Evolutionary conservation across 64 coral and sea anemone genomes (phyloP).

Genomic region (Porites lutea): DNA sequence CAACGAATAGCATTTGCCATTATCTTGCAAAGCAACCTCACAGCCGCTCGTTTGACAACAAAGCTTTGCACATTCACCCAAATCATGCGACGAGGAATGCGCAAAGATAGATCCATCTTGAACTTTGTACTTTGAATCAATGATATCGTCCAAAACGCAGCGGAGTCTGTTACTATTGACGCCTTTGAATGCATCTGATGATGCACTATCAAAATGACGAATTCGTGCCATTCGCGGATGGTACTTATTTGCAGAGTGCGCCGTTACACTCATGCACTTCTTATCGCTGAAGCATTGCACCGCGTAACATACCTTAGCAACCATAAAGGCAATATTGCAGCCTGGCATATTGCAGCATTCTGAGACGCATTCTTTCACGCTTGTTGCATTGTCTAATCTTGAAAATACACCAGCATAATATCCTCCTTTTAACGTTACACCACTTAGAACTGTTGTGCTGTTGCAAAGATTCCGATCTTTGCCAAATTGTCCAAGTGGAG

Average conservation of each 20-base stretch:
- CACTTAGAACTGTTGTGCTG: background rate
- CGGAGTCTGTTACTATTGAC: background rate
- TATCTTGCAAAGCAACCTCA: constrained; percentile 27
- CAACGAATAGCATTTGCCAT: constrained; percentile 22
- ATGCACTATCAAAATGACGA: background rate
- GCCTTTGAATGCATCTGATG: background rate
- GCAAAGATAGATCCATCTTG: background rate
- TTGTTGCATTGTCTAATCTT: background rate
- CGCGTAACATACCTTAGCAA: constrained; percentile 1
- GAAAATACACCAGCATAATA: constrained; percentile 45
- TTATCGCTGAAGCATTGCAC: constrained; percentile 51
- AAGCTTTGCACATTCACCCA: constrained; percentile 38
- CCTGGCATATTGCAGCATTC: constrained; percentile 2
- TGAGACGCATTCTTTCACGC: background rate
- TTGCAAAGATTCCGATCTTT: background rate
- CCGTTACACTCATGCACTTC: constrained; percentile 37
- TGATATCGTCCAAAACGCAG: constrained; percentile 22
- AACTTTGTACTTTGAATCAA: constrained; percentile 1
- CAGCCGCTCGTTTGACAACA: constrained; percentile 39
- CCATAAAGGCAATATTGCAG: constrained; percentile 37
- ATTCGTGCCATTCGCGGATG: constrained; percentile 48
- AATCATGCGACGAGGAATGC: constrained; percentile 1
- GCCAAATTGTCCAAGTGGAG: background rate
- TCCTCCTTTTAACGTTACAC: constrained; percentile 22
- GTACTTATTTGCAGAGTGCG: constrained; percentile 51